Evolutionary conservation across 2,113 vertebrate species (phyloP).

Genomic region (Brienomyrus brachyistius): DNA sequence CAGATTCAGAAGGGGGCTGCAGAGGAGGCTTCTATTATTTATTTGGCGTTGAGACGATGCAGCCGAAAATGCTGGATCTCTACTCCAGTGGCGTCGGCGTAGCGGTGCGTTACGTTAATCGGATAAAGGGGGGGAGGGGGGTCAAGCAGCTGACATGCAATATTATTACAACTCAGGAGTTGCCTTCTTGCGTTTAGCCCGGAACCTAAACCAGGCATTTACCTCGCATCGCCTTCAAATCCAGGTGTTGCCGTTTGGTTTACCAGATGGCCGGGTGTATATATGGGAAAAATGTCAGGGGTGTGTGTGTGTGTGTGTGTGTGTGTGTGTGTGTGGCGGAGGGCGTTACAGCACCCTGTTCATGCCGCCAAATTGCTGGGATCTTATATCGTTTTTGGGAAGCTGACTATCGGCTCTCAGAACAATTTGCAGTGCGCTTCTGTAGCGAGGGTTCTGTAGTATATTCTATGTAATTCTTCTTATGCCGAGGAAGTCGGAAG

Average conservation of each 20-base stretch:
- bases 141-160: not conserved
- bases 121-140: not conserved
- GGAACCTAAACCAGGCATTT: not conserved
- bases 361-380: not conserved
- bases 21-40: slow-evolving; percentile 1
- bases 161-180: not conserved
- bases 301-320: not conserved
- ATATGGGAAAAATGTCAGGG: not conserved
- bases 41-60: not conserved
- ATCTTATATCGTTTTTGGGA: not conserved
- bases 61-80: not conserved
- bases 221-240: not conserved
- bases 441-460: not conserved
- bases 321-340: not conserved
- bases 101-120: not conserved
- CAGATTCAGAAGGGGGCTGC: not conserved
- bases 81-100: not conserved
- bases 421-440: not conserved
- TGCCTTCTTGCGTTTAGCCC: not conserved
- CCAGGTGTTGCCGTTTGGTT: not conserved
- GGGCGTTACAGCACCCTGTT: not conserved
- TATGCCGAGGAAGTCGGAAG: not conserved
- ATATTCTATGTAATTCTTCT: not conserved
- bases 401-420: not conserved
- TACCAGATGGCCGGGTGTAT: not conserved